Percentiles rank a stretch among this genome's conserved stretches.
Evolutionary conservation across 1,140 invertebrate genomes (phyloP).

Genomic region (Leptinotarsa undecemlineata): DNA sequence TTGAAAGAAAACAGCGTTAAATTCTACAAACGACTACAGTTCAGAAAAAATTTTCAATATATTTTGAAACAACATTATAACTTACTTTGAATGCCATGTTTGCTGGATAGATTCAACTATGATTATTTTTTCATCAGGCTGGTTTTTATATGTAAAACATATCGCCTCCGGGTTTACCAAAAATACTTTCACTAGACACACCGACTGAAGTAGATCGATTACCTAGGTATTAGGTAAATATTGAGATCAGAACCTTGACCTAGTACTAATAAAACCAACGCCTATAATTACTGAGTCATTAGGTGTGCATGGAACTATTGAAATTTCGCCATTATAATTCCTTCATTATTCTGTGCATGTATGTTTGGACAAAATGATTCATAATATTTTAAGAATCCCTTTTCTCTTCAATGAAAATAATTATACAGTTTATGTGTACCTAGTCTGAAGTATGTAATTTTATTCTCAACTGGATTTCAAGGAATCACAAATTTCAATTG

Average conservation of each 20-base stretch:
- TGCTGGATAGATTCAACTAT: background rate
- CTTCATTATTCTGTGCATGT: too few relatives aligned
- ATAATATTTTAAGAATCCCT: too few relatives aligned
- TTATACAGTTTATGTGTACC: too few relatives aligned
- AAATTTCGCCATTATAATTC: too few relatives aligned
- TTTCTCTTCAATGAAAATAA: too few relatives aligned
- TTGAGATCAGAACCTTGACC: background rate
- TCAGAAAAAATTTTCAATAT: background rate
- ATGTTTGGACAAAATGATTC: too few relatives aligned
- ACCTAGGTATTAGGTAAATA: background rate
- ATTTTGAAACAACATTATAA: background rate
- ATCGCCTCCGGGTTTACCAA: background rate
- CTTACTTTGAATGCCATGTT: slow-evolving; percentile 5
- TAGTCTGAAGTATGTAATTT: too few relatives aligned
- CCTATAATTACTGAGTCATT: too few relatives aligned
- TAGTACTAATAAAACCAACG: background rate
- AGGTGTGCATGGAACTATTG: too few relatives aligned
- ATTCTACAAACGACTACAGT: background rate
- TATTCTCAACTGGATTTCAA: too few relatives aligned
- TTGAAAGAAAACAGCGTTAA: too few relatives aligned
- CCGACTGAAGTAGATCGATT: background rate
- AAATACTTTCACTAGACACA: slow-evolving; percentile 3
- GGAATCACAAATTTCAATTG: too few relatives aligned
- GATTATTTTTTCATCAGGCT: background rate
- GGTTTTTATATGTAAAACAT: slow-evolving; percentile 1